Base-by-base conservation (phyloP, 92 coral and sea anemone genomes). In the Umimayanthus chanpuru region DNA sequence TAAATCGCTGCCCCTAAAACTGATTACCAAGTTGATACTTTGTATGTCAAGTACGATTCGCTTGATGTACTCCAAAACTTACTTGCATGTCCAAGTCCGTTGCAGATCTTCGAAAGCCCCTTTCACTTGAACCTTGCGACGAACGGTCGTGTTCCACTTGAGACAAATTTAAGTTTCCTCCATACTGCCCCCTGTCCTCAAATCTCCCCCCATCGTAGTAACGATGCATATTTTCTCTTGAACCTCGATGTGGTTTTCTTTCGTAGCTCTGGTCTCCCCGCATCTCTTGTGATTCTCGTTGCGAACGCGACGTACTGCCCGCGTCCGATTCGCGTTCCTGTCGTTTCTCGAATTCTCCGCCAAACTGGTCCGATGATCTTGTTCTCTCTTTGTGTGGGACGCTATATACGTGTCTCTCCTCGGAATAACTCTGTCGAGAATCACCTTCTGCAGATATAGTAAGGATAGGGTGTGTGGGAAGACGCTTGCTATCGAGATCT, bases 391-490 rank as follows among this genome's bases (percentile, higher is more conserved):
- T 83, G 78, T 83, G 67, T 9, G 78, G 67, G 6, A 83, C 87
- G 77, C 87, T 83, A 30, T 83, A 83, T 5, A 83, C 29, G 65
- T 83, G 36, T 10, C 32, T 83, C 5, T 83, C 87, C 36, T 58
- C 55, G 25, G 78, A n/a, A 5, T 38, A 70, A 83, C 44, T 83
- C 70, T 83, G 76, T 23, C 76, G 20, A 20, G 87, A 83, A n/a
- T 83, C 87, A 83, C 87, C 71, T 70, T 83, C 87, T 83, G 87
- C 87, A 71, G 78, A 67, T 15, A 83, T 83, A 83, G 87, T 44
- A 83, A 44, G 73, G 87, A 83, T 70, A 83, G 79, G 87, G 87
- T 83, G 87, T 83, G 87, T 83, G 87, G 77, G 65, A 83, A 73
- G 87, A 83, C 87, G 87, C 87, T 83, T 70, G n/a, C 66, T 61